These are phyloP conservation scores for Axinella damicornis DNA, from an alignment of 37 sponge, comb jelly and placozoan species.

Conservation along the genomic window DNA sequence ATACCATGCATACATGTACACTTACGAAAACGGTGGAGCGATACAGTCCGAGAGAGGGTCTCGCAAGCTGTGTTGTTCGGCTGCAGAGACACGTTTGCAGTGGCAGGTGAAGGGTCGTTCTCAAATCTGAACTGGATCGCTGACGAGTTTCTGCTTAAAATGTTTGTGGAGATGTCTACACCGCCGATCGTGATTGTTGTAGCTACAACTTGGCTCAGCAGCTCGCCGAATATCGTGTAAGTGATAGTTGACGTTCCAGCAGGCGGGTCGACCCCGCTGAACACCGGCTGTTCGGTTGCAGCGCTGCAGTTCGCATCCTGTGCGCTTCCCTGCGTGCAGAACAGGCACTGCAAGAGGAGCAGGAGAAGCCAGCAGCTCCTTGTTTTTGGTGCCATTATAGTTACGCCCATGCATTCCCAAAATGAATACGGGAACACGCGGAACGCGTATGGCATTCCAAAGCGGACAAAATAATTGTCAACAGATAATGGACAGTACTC, in stretches of 20 bases:
- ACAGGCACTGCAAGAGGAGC: not conserved
- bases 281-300: constrained; percentile 13
- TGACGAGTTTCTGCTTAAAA: not conserved
- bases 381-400: too few relatives aligned
- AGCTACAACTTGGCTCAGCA: constrained; percentile 2
- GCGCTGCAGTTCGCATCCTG: not conserved
- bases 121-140: not conserved
- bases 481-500: too few relatives aligned
- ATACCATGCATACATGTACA: too few relatives aligned
- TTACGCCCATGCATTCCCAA: too few relatives aligned
- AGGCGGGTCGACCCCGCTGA: constrained; percentile 19
- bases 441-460: too few relatives aligned
- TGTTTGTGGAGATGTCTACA: not conserved
- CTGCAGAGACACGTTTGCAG: not conserved
- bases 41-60: too few relatives aligned
- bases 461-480: too few relatives aligned
- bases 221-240: constrained; percentile 28
- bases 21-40: too few relatives aligned
- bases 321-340: not conserved
- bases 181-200: not conserved
- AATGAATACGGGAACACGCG: too few relatives aligned
- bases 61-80: constrained; percentile 2
- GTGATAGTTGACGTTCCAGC: constrained; percentile 6
- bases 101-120: too few relatives aligned
- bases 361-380: not conserved